Base-by-base conservation (phyloP, 2,113 vertebrate species). In the Pica pica region DNA sequence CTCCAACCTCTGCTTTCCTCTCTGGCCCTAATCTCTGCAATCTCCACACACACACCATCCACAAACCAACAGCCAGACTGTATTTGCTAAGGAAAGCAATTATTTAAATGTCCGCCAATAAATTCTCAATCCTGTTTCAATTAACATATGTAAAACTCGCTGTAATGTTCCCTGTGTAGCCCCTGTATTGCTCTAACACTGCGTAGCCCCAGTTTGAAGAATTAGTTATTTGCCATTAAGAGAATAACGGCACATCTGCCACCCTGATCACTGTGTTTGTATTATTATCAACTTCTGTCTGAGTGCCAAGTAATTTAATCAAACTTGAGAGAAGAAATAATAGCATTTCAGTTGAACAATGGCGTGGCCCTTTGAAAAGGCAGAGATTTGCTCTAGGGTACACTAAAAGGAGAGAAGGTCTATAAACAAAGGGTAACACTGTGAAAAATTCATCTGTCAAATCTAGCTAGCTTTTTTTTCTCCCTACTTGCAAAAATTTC, bases 321-420 rank as follows among this genome's bases (percentile, higher is more conserved):
- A 92, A 94, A 93, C 90, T 86, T 93, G 90, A 95, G 96, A 83
- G 85, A 92, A 96, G 71, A 95, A 96, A 96, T 95, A 96, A 93
- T 67, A 94, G 82, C 2, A 37, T 86, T 93, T 93, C 90, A 64
- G 90, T 81, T 90, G 90, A 96, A 96, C 93, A 93, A 95, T 96
- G 90, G 93, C 0, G 7, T 93, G 73, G 92, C 47, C 83, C 88
- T 96, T 95, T 95, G 96, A 96, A 96, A 97, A 96, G 53, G 52
- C 83, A 82, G 85, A 75, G 79, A 95, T 70, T 96, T 94, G 95
- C 94, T 96, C 82, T 87, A 92, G 94, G 90, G 90, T 90, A 74
- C 85, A 49, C 64, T 90, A 93, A 90, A 95, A 94, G 88, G 75
- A 92, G 79, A 88, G 82, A 81, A 95, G 60, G 79, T 92, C 85